Evolutionary conservation across 2,113 vertebrate genomes (phyloP).

Genomic region (Ailuropoda melanoleuca): DNA sequence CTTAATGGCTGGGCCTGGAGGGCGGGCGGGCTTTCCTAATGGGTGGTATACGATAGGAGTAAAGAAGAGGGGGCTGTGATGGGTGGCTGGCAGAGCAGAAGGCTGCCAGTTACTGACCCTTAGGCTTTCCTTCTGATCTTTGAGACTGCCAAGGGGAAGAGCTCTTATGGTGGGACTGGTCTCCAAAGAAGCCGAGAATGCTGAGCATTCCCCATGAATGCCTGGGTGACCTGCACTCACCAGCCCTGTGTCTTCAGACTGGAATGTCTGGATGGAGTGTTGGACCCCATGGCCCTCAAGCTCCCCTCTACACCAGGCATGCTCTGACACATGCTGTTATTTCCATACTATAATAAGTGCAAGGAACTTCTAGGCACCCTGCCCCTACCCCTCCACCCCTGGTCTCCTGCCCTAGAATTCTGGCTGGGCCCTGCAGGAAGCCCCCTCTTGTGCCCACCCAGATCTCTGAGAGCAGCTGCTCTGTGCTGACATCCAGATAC

Average conservation of each 20-base stretch:
- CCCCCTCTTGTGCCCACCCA: not conserved
- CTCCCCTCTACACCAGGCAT: not conserved
- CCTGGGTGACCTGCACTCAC: not conserved
- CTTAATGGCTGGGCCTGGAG: not conserved
- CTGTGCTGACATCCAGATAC: too few relatives aligned
- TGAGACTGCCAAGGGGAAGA: not conserved
- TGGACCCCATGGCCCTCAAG: not conserved
- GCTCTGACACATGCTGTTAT: not conserved
- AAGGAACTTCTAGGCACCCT: not conserved
- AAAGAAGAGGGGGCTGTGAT: not conserved
- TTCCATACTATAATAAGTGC: not conserved
- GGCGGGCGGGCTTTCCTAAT: not conserved
- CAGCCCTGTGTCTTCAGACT: not conserved
- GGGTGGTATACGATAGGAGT: not conserved
- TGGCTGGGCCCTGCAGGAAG: too few relatives aligned
- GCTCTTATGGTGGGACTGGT: not conserved
- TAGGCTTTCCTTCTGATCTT: not conserved
- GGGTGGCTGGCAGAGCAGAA: not conserved
- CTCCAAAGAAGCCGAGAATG: too few relatives aligned
- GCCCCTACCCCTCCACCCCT: not conserved
- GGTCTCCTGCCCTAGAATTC: not conserved
- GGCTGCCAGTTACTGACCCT: accelerated
- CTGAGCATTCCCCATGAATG: not conserved
- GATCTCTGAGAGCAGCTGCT: too few relatives aligned
- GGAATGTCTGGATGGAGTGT: not conserved